Evolutionary conservation across 2,888 invertebrate species (phyloP).

Genomic region (Myathropa florea): DNA sequence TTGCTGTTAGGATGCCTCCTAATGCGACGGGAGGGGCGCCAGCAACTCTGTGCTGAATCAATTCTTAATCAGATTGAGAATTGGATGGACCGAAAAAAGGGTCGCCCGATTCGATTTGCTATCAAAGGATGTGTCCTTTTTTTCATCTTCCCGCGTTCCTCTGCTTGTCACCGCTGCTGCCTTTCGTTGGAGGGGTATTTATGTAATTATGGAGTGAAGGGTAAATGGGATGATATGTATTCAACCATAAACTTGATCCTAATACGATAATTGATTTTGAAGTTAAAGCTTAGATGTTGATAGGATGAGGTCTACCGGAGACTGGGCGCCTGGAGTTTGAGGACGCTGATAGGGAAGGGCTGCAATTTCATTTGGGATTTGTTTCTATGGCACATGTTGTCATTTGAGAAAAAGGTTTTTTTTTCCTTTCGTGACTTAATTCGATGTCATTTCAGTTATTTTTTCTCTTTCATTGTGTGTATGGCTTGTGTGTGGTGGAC

Average conservation of each 20-base stretch:
- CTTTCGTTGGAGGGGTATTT: constrained; percentile 39
- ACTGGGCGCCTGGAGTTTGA: neutral
- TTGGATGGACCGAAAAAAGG: constrained; percentile 59
- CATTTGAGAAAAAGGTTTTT: constrained; percentile 27
- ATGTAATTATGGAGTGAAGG: constrained; percentile 64
- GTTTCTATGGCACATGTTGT: constrained; percentile 26
- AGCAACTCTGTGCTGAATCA: constrained; percentile 45
- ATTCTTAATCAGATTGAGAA: constrained; percentile 68
- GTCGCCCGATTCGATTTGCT: constrained; percentile 47
- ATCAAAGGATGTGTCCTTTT: constrained; percentile 56
- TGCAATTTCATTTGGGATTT: neutral
- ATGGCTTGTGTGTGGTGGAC: neutral
- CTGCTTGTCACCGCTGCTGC: neutral
- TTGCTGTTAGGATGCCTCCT: constrained; percentile 50
- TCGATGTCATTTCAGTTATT: neutral
- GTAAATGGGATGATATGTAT: constrained; percentile 43
- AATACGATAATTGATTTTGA: constrained; percentile 70
- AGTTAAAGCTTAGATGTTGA: constrained; percentile 46
- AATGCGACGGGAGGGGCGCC: constrained; percentile 4
- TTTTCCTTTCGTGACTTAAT: neutral
- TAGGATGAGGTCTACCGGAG: neutral
- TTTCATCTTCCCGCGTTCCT: neutral
- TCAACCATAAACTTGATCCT: constrained; percentile 64
- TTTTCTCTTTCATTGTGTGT: neutral
- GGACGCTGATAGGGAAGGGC: neutral